These are phyloP conservation scores for Alcis repandata DNA, from an alignment of 2,888 invertebrate species.

Conservation along the genomic window DNA sequence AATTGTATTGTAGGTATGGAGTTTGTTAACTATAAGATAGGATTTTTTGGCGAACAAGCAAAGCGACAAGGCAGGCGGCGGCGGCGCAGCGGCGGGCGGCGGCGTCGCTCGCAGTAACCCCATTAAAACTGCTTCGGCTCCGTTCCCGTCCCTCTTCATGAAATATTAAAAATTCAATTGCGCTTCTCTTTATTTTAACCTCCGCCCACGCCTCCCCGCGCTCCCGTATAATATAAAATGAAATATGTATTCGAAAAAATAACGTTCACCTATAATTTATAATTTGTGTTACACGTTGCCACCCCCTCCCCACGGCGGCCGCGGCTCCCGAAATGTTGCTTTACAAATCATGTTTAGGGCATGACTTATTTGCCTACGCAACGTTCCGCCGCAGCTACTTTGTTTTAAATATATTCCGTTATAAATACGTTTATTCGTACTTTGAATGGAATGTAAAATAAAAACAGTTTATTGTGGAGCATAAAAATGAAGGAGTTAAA, in stretches of 20 bases:
- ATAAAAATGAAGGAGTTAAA: slow-evolving; percentile 19
- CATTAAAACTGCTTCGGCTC: slow-evolving; percentile 81
- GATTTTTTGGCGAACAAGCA: not conserved
- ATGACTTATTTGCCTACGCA: slow-evolving; percentile 44
- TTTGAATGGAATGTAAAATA: slow-evolving; percentile 21
- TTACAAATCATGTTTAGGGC: slow-evolving; percentile 52
- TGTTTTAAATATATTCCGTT: slow-evolving; percentile 36
- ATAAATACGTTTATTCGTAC: slow-evolving; percentile 31
- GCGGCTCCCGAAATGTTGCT: slow-evolving; percentile 42
- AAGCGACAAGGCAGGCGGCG: not conserved
- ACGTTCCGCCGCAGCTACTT: slow-evolving; percentile 37
- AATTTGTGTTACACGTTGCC: slow-evolving; percentile 77
- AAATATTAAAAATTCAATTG: slow-evolving; percentile 87
- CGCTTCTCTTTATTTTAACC: slow-evolving; percentile 87
- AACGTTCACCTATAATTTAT: slow-evolving; percentile 84
- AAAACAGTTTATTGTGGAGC: slow-evolving; percentile 31
- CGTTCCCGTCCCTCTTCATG: slow-evolving; percentile 82
- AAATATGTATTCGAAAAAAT: slow-evolving; percentile 85
- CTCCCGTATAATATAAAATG: slow-evolving; percentile 83
- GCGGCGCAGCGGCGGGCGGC: slow-evolving; percentile 34
- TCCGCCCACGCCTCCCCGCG: slow-evolving; percentile 76
- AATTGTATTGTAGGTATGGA: not conserved
- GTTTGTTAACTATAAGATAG: not conserved
- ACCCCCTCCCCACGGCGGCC: slow-evolving; percentile 38
- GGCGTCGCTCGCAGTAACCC: slow-evolving; percentile 69